Evolutionary conservation across 1,140 invertebrate species (phyloP), one percentile per base, ranked within the genome.

Genomic region (Daktulosphaira vitifoliae): DNA sequence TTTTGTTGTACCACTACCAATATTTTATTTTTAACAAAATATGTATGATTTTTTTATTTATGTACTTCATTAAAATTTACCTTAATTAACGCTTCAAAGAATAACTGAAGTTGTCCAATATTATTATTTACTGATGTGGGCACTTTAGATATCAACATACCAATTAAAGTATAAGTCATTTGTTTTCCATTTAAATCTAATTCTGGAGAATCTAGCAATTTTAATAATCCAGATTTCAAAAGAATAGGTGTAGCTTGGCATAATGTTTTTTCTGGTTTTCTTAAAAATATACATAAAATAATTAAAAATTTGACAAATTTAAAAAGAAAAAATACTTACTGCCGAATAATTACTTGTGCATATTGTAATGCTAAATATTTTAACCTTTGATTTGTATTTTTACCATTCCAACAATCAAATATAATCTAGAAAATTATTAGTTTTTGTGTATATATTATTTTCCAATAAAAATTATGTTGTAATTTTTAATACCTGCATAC

Each of bases 361-460:
- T 92, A 92, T 73, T 89, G 86, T 2, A 95, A 76, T 25, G 89
- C 86, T 71, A 89, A 77, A 22, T 81, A 81, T 70, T 90, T 89
- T 44, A 94, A 80, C 69, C 89, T 86, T 1, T 83, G 78, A 77
- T 92, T 91, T 1, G 89, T 89, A 71, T 89, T 87, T 11, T 78
- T 81, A 51, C 89, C 90, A 78, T 88, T 92, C 7, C 95, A 75
- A 39, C 89, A 87, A 70, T 92, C 89, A 77, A 92, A 94, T 66
- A 93, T 83, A 18, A 91, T 62, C 56, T 62, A 16, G 29, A 62
- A 62, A 0, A n/a, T 26, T 13, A 29, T 8, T 33, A 53, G 33
- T 15, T 33, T 18, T 13, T 50, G 15, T 2, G 15, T 33, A 6
- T 33, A 33, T 33, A 33, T 6, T 11, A 33, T 6, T 33, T 33